Base-by-base conservation (phyloP, 2,888 invertebrate species). In the Gortyna flavago region DNA sequence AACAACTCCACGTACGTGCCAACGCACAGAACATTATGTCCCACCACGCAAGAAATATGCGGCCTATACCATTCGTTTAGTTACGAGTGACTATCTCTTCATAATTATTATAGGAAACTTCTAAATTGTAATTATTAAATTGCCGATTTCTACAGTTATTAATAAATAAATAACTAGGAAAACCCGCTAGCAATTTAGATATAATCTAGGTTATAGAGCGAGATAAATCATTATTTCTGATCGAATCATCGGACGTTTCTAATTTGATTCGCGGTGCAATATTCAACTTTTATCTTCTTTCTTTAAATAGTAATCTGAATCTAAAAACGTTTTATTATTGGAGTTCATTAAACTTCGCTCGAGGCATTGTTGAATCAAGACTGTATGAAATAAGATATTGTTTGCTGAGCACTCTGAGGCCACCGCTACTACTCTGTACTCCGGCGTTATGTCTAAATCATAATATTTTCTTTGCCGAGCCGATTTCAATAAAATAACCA, bases 361-460 rank as follows among this genome's bases (percentile, higher is more conserved):
- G 70, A 51, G 48, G 65, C 77, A 81, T 87, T 83, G 80, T 87
- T 88, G 80, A 80, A 81, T 82, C 80, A 83, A 85, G 76, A 82
- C 57, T 71, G 66, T 87, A 87, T 91, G 93, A 90, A 93, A 93
- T 90, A 86, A 84, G 93, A 93, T 92, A 91, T 88, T 93, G 93
- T 93, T 93, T 93, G 89, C 90, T 82, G 90, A 92, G 89, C 92
- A 90, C 92, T 92, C 77, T 75, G 64, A 76, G 72, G 73, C 78
- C 72, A 72, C 70, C 68, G 73, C 66, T 64, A 78, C 81, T 11
- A 44, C 16, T 44, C 44, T 16, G 68, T 70, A 71, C 75, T 69
- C 64, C 44, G 74, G 75, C 71, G 65, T 81, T 80, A 84, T 67
- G 85, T 80, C 83, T 81, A 80, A 88, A 86, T 80, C 80, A 88